Conservation (phyloP, 1,140 invertebrate genomes). For the Trinorchestia longiramus region DNA sequence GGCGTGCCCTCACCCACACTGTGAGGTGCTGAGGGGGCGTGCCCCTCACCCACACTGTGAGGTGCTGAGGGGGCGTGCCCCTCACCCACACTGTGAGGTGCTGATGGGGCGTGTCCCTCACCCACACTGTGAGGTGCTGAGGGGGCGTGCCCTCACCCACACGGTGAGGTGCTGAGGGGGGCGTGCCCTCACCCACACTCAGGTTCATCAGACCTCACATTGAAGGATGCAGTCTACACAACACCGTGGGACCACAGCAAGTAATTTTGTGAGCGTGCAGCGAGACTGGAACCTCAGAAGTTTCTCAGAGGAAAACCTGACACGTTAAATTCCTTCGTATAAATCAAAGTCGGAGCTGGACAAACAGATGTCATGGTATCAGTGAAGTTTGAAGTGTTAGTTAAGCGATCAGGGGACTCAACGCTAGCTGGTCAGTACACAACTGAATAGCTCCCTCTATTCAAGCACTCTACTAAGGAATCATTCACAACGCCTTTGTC, state of each 20-base stretch:
- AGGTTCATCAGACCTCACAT: not conserved
- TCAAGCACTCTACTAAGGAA: too few species aligned
- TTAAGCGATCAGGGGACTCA: too few species aligned
- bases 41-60: not conserved
- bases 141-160: too few species aligned
- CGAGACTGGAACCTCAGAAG: not conserved
- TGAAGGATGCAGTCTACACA: not conserved
- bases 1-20: not conserved
- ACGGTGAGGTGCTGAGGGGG: too few species aligned
- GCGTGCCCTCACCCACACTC: not conserved
- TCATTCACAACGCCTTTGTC: too few species aligned
- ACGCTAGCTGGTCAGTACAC: too few species aligned
- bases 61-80: too few species aligned
- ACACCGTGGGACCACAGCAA: not conserved
- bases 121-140: too few species aligned
- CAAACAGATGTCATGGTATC: not conserved
- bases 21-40: too few species aligned
- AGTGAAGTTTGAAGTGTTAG: too few species aligned
- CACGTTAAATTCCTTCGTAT: not conserved
- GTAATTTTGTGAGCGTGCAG: not conserved
- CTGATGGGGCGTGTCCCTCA: not conserved
- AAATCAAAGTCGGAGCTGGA: not conserved
- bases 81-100: not conserved
- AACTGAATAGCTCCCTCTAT: too few species aligned
- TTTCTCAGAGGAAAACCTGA: not conserved